Percentiles rank a stretch among this genome's conserved stretches.
These are phyloP conservation scores for Chiridota heheva DNA, from an alignment of 35 echinoderm and acorn worm species.

Conservation along the genomic window DNA sequence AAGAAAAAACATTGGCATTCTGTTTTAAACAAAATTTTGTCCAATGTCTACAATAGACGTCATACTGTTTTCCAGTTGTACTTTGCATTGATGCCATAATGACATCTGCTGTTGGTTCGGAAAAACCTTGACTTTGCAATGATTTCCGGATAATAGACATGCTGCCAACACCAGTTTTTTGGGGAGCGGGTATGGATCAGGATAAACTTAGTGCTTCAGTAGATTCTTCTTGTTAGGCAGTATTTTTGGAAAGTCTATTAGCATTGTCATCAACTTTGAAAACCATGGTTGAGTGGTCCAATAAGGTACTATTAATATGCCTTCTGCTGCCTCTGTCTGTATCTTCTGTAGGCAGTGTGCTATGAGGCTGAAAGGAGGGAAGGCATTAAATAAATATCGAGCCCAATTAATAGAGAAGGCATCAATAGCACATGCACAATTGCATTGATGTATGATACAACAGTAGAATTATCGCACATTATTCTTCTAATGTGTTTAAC, in stretches of 20 bases:
- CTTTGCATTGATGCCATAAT: constrained; percentile 35
- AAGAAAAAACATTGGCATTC: constrained; percentile 9
- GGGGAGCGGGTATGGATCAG: not conserved
- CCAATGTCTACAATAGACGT: constrained; percentile 54
- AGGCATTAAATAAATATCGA: constrained; percentile 34
- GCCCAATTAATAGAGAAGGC: constrained; percentile 56
- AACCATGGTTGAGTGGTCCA: constrained; percentile 67
- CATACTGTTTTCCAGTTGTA: constrained; percentile 47
- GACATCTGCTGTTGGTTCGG: constrained; percentile 18
- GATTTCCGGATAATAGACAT: constrained; percentile 26
- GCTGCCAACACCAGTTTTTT: constrained; percentile 19
- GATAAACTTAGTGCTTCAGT: not conserved
- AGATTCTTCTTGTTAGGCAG: not conserved
- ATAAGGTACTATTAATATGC: constrained; percentile 27
- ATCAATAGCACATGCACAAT: too few relatives aligned
- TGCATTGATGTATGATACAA: too few relatives aligned
- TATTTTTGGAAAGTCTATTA: constrained; percentile 28
- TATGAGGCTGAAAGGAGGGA: constrained; percentile 66
- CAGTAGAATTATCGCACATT: too few relatives aligned
- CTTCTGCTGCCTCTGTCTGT: constrained; percentile 7
- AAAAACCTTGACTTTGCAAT: constrained; percentile 15
- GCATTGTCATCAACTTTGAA: not conserved
- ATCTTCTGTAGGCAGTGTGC: constrained; percentile 32
- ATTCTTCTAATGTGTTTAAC: too few relatives aligned
- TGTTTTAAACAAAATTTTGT: constrained; percentile 29